Base-by-base conservation (phyloP, 2,888 invertebrate genomes). In the Resseliella maxima region DNA sequence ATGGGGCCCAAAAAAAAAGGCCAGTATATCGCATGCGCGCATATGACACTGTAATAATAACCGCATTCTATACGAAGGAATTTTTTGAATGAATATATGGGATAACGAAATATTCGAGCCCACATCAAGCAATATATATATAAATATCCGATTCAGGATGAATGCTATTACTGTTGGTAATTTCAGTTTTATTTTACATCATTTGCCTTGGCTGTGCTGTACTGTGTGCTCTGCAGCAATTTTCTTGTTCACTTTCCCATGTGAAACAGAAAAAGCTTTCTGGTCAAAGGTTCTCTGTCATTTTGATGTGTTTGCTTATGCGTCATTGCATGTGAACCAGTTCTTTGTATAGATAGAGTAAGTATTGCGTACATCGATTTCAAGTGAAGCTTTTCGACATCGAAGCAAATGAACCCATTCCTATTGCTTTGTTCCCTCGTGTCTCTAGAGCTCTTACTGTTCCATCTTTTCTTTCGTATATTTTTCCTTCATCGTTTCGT, bases 251-350 rank as follows among this genome's bases (percentile, higher is more conserved):
- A 5, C n/a, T n/a, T n/a, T n/a, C n/a, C n/a, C n/a, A n/a, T n/a
- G n/a, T n/a, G n/a, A n/a, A n/a, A n/a, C n/a, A n/a, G n/a, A n/a
- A n/a, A n/a, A n/a, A n/a, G n/a, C n/a, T n/a, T n/a, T n/a, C 59
- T 59, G 59, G n/a, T 59, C 59, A 59, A 59, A 59, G 59, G 59
- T 59, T 59, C 59, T 24, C 12, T n/a, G 59, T 59, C 59, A 12
- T 59, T 59, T 59, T 27, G 59, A 59, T 59, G 59, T 59, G 27
- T 59, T 59, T n/a, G 27, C 59, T 24, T 59, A 59, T 59, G 59
- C 59, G 59, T 59, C 59, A 59, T 59, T 59, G 59, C 59, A 59
- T 59, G 59, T 59, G 24, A 59, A 59, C 59, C 59, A 27, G 24
- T 59, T 59, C 24, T 18, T 6, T 5, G 59, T 59, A n/a, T n/a